phyloP scores from a whole-genome alignment of 2,113 vertebrate genomes.

The Sminthopsis crassicaudata region DNA sequence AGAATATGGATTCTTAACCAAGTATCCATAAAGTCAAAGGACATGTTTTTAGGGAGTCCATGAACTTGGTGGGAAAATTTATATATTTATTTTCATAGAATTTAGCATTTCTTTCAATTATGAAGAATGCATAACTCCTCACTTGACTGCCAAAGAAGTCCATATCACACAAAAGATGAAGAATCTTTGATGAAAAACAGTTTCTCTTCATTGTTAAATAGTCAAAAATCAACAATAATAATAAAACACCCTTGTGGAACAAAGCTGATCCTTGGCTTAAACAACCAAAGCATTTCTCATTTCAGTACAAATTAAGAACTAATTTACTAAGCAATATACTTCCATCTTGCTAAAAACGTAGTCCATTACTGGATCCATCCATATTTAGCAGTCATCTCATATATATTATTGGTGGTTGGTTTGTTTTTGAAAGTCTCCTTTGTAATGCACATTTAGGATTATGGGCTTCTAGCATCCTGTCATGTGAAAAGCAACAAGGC shows the following conservation, averaged over 20 bases:
- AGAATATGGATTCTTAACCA: not conserved
- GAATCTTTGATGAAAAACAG: not conserved
- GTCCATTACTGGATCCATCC: not conserved
- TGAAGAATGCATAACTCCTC: not conserved
- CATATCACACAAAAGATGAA: not conserved
- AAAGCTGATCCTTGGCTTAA: not conserved
- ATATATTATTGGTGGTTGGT: not conserved
- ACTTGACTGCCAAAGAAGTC: not conserved
- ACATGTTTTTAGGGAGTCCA: not conserved
- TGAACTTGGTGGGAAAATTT: not conserved
- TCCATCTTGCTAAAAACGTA: not conserved
- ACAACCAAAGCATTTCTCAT: not conserved
- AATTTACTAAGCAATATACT: not conserved
- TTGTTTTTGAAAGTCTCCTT: not conserved
- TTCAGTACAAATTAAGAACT: not conserved
- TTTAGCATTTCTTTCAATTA: not conserved
- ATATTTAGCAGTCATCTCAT: not conserved
- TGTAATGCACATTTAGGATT: not conserved
- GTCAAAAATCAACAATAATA: not conserved
- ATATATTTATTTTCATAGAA: not conserved
- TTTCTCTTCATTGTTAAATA: not conserved
- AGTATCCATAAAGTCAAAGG: not conserved
- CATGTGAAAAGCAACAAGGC: not conserved
- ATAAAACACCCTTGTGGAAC: not conserved
- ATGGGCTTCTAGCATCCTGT: not conserved